Percentiles rank a stretch among this genome's conserved stretches.
phyloP scores from a whole-genome alignment of 2,888 invertebrate genomes.

The Dryobotodes eremita region DNA sequence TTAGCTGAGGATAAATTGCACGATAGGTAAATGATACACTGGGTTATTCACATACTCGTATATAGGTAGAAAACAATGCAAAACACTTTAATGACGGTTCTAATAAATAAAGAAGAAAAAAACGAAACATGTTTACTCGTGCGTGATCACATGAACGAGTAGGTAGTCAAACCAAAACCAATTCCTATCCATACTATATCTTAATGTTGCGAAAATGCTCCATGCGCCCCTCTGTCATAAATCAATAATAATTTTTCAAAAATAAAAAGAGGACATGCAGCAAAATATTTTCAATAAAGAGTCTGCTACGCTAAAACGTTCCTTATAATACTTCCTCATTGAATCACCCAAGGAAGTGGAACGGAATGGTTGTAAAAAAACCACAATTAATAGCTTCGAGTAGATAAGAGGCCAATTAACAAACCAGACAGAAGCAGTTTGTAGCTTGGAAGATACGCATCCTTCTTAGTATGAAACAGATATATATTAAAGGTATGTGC shows the following conservation, averaged over 20 bases:
- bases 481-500: slow-evolving; percentile 20
- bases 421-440: slow-evolving; percentile 72
- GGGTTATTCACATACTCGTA: slow-evolving; percentile 1
- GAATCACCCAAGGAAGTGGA: slow-evolving; percentile 64
- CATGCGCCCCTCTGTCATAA: background rate
- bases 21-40: background rate
- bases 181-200: background rate
- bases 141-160: background rate
- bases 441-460: slow-evolving; percentile 36
- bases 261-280: background rate
- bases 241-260: background rate
- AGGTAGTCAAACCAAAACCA: background rate
- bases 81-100: background rate
- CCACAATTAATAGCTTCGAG: slow-evolving; percentile 60
- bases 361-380: slow-evolving; percentile 67
- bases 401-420: slow-evolving; percentile 71
- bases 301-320: background rate
- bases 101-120: background rate
- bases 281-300: slow-evolving; percentile 19
- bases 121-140: too few relatives aligned
- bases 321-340: slow-evolving; percentile 61
- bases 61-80: background rate
- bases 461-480: slow-evolving; percentile 31
- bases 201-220: background rate
- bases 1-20: background rate